Evolutionary conservation across 2,797 vertebrate species (phyloP).

Genomic region (Dermochelys coriacea): DNA sequence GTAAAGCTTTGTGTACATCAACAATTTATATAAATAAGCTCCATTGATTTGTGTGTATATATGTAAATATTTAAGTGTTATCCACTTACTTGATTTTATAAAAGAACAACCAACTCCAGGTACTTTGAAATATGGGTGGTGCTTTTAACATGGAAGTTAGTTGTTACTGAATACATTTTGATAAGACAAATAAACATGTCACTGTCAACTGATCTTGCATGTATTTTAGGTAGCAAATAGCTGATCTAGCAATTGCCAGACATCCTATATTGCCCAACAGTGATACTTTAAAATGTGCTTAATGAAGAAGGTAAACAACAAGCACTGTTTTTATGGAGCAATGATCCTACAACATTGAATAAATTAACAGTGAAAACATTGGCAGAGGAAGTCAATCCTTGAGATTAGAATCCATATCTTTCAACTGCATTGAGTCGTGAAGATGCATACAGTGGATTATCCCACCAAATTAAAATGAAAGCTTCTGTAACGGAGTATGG

Average conservation of each 20-base stretch:
- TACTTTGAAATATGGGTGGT: neutral
- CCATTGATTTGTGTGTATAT: fast-evolving
- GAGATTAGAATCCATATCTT: neutral
- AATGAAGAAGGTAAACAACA: neutral
- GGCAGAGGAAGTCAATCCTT: neutral
- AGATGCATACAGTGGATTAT: fast-evolving
- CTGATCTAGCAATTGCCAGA: constrained; percentile 12
- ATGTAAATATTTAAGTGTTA: fast-evolving
- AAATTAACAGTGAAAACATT: neutral
- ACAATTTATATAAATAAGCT: fast-evolving
- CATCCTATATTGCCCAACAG: constrained; percentile 5
- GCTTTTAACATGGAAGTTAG: neutral
- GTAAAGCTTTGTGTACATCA: fast-evolving
- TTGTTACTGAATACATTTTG: neutral
- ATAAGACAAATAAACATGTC: constrained; percentile 39
- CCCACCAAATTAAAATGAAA: neutral
- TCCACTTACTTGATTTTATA: neutral
- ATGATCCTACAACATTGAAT: fast-evolving
- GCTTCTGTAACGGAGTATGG: neutral
- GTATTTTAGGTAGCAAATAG: neutral
- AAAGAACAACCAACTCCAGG: fast-evolving
- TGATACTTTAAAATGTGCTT: neutral
- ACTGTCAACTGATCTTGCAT: constrained; percentile 2
- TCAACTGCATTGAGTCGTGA: neutral
- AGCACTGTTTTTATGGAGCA: neutral